Base-by-base conservation (phyloP, 2,113 vertebrate species). In the Alligator sinensis region DNA sequence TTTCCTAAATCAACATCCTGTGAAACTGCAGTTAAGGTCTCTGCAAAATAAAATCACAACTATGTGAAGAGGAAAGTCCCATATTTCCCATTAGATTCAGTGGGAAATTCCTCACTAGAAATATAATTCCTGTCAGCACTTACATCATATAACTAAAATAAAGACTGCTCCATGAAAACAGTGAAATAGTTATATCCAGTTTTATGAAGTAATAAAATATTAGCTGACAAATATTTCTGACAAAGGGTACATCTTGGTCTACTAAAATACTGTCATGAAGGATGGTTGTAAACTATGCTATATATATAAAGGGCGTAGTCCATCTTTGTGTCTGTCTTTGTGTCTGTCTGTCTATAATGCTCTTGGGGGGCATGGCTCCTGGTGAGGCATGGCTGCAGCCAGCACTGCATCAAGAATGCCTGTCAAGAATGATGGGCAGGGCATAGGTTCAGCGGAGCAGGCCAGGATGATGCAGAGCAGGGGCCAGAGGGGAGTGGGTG, bases 181-280 rank as follows among this genome's bases (percentile, higher is more conserved):
- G 59, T 66, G 60, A 75, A 93, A 80, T 14, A 90, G 77, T 92
- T 88, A 91, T 55, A 93, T 4, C 4, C 21, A 34, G 6, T 72
- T 81, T 57, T 86, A 21, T 6, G 19, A 77, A 77, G 77, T 87
- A 82, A 34, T 88, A 30, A 96, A 96, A 81, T 95, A 86, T 94
- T 95, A 66, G 55, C 18, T 4, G 34, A 34, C 34, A 34, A 34
- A 34, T 34, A 66, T 54, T 54, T 4, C 27, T 81, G 80, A 87
- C 18, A 94, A 82, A 75, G 34, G 28, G 25, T 66, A 77, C 80
- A 47, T 80, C n/a, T 94, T 38, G 72, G 4, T 87, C 90, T 94
- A 88, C 72, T 79, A 88, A 47, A 84, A 89, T 87, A 47, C 47
- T 47, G 55, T 78, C 89, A 94, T 80, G 77, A 94, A 84, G 34